A percentile compares a stretch with the other conserved stretches of the same genome.
phyloP scores from a whole-genome alignment of 2,888 invertebrate genomes.

The Heliconius sara region DNA sequence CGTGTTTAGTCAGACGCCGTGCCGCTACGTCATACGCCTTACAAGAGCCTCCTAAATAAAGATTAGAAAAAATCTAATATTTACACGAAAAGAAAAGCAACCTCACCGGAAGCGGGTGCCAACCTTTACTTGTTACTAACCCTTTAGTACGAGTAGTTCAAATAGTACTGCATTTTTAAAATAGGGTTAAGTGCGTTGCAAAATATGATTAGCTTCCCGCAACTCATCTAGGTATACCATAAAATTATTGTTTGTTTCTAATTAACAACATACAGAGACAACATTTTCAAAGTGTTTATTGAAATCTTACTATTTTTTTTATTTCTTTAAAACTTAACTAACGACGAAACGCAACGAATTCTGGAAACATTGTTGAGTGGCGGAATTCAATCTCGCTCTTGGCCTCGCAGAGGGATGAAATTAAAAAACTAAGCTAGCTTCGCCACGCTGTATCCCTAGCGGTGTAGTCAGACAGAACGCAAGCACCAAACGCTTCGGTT shows the following conservation, averaged over 20 bases:
- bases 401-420: no score
- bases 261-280: conserved; percentile 18
- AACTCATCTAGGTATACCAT: conserved; percentile 15
- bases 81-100: not conserved
- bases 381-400: no score
- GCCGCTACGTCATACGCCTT: no score
- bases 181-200: conserved; percentile 35
- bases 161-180: conserved; percentile 38
- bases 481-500: no score
- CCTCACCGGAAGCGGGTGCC: not conserved
- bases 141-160: conserved; percentile 31
- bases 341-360: no score
- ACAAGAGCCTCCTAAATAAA: not conserved
- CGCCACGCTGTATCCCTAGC: no score
- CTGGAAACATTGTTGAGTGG: no score
- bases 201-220: conserved; percentile 27
- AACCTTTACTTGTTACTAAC: conserved; percentile 25
- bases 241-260: conserved; percentile 25
- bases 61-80: not conserved
- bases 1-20: no score
- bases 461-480: no score
- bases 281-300: not conserved
- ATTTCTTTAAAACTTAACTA: no score
- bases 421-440: no score
- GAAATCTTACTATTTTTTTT: not conserved